Conservation (phyloP, 1,140 invertebrate genomes). For the Ips nitidus region DNA sequence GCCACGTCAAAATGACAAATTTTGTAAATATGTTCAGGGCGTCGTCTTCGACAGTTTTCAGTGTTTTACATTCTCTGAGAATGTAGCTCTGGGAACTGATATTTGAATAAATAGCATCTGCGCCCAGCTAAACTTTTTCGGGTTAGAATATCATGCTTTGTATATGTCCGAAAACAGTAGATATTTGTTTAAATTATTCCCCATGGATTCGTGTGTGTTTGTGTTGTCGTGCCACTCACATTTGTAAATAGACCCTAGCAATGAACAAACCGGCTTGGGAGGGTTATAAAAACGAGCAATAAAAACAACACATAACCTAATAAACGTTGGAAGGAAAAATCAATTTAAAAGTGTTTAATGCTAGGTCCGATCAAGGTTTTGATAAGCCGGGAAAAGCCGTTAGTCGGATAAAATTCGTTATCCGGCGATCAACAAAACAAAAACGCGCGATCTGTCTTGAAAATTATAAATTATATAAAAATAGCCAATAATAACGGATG, state of each 20-base stretch:
- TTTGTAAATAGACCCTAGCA: no score
- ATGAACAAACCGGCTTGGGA: no score
- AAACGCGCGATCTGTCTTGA: conserved; percentile 43
- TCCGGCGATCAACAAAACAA: conserved; percentile 37
- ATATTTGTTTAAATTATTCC: no score
- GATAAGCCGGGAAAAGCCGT: conserved; percentile 23
- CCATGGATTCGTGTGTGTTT: no score
- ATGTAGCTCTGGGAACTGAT: not conserved
- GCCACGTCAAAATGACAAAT: conserved; percentile 27
- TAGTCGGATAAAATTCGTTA: conserved; percentile 30
- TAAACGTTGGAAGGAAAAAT: conserved; percentile 13
- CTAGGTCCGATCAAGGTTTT: conserved; percentile 21
- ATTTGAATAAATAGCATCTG: conserved; percentile 7
- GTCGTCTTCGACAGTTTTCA: conserved; percentile 1
- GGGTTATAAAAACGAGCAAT: no score
- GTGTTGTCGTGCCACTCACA: no score
- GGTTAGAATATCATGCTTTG: no score
- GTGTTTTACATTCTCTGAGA: conserved; percentile 8
- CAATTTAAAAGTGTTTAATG: conserved; percentile 34
- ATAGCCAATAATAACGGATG: conserved; percentile 46
- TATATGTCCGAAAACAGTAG: no score
- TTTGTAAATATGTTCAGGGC: conserved; percentile 11
- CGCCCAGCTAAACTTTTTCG: not conserved
- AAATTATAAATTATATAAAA: conserved; percentile 52
- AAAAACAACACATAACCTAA: no score